These are phyloP conservation scores for Cheilosia grossa DNA, from an alignment of 2,888 invertebrate species.

Conservation along the genomic window DNA sequence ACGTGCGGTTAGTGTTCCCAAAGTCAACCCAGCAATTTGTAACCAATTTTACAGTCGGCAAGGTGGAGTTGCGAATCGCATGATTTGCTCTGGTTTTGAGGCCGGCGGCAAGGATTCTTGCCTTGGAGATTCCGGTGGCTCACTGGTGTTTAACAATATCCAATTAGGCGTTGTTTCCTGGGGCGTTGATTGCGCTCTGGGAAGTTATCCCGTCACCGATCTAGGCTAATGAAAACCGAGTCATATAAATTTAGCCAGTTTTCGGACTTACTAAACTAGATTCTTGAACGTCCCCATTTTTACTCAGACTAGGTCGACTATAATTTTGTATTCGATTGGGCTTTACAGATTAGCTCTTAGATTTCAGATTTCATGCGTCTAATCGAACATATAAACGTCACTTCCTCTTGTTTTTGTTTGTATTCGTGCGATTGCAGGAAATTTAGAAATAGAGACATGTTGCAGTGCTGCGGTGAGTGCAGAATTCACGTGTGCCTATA, in stretches of 20 bases:
- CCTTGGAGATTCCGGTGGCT: slow-evolving; percentile 82
- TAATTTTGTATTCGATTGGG: no score
- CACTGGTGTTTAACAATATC: slow-evolving; percentile 76
- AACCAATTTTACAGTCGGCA: slow-evolving; percentile 75
- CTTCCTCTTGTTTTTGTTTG: no score
- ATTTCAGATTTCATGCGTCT: no score
- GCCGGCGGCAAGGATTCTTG: slow-evolving; percentile 80
- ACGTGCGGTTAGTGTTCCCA: slow-evolving; percentile 78
- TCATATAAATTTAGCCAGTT: no score
- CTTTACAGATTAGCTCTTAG: no score
- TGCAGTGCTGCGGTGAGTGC: no score
- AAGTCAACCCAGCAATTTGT: slow-evolving; percentile 78
- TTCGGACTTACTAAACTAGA: no score
- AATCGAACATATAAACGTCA: slow-evolving; percentile 57
- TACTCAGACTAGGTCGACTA: slow-evolving; percentile 57
- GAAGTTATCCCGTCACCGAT: slow-evolving; percentile 79
- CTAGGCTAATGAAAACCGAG: no score
- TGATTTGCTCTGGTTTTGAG: slow-evolving; percentile 80
- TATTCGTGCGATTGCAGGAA: no score
- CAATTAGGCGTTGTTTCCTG: slow-evolving; percentile 81
- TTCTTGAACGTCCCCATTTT: no score
- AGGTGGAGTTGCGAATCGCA: slow-evolving; percentile 79
- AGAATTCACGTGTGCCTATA: no score
- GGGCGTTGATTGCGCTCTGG: slow-evolving; percentile 80
- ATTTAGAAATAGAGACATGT: no score